Base-by-base conservation (phyloP, 2,797 vertebrate species). In the Microctenopoma lineatum region DNA sequence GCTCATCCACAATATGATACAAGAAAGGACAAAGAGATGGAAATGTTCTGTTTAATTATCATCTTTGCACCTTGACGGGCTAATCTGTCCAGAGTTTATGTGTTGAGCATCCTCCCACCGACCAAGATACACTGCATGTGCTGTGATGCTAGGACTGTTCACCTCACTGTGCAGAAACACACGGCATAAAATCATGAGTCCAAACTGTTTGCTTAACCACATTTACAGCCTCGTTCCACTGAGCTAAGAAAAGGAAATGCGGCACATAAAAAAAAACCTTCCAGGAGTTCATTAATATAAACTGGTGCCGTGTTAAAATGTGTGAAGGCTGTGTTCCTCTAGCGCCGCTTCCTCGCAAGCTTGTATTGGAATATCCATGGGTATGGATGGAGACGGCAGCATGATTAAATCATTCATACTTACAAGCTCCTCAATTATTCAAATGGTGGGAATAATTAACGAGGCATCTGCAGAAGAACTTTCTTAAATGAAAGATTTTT, bases 361-460 rank as follows among this genome's bases (percentile, higher is more conserved):
- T 63, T 21, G 27, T 55, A 60, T 85, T 60, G 61, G 69, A 73
- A 48, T n/a, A 64, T 61, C 61, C 45, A 66, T 59, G 50, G 57
- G 61, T 60, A 25, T 46, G 53, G 73, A 80, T 64, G 72, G 69
- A 69, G 55, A 59, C 64, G 14, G 70, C 25, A 16, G 68, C 65
- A 52, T 71, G 68, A 64, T 81, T 85, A 84, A 88, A 91, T 84
- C 86, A 89, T 88, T 91, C 82, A 84, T 87, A 87, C 84, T 85
- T 86, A 86, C 27, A 73, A 83, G 80, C 82, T 75, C 54, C 77
- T 92, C 73, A 89, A 92, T 92, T 85, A 91, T 91, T 89, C 87
- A 91, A 68, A 86, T 58, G 74, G 72, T 27, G 62, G 70, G 77
- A 88, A 88, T 90, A 87, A 92, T 90, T 89, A 90, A 85, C 77